Base-by-base conservation (phyloP, 2,888 invertebrate species). In the Acleris holmiana region DNA sequence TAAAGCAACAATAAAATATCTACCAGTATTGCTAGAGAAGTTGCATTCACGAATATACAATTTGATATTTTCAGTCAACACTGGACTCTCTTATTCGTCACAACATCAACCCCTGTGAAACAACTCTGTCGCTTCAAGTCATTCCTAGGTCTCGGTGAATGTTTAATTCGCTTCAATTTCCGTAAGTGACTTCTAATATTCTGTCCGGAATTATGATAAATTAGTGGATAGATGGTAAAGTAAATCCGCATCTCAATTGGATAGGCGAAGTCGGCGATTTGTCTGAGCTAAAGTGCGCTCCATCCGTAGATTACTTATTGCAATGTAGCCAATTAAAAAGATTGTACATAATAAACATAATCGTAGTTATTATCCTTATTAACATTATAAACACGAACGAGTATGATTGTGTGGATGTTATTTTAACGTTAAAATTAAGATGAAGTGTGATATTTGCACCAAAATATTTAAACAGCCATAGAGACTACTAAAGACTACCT, bases 161-260 rank as follows among this genome's bases (percentile, higher is more conserved):
- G 68, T 68, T 66, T 68, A 66, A 68, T 68, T 66, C 59, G 66
- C 68, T 68, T 68, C 66, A 68, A 68, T 68, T 56, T 66, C 21
- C 62, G 25, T 44, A 47, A 66, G 62, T 66, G 66, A 66, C 60
- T 67, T 47, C 62, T 62, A 68, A 66, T 66, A 84, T 83, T 83
- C 78, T 74, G 75, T 80, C 78, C 76, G 75, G 71, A 72, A 73
- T 77, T 73, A 76, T 77, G 79, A 80, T 82, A 80, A 81, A 82
- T 83, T 80, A 80, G 68, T 70, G 75, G 74, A 75, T 74, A 68
- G 74, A 73, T 68, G 72, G 73, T 72, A 72, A 75, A 75, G 76
- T 76, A 77, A 78, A 78, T 76, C 75, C 71, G 68, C 67, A 69
- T 68, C 66, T 71, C 76, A 77, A 79, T 80, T 79, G 77, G 76